Evolutionary conservation across 2,113 vertebrate species (phyloP), one percentile per base, ranked within the genome.

Genomic region (Ciconia maguari): DNA sequence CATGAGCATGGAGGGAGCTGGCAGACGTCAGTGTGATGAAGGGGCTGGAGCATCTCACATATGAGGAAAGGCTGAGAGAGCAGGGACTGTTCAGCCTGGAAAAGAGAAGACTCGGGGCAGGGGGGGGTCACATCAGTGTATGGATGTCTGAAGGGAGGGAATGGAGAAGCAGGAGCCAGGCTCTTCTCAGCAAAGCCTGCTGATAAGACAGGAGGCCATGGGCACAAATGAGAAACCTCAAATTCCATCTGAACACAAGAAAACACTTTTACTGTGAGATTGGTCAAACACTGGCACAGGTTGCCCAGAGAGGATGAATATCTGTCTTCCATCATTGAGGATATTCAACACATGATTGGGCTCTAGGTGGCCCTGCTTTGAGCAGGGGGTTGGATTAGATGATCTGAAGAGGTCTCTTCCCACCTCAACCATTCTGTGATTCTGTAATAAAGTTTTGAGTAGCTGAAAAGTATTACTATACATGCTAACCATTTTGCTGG

Each of bases 51-150:
- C 55, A 20, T 6, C 38, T 48, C 52, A 4, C 11, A 1, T 11
- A 9, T 11, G 11, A 70, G 64, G 55, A 48, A 22, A 61, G 52
- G 14, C 22, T 38, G n/a, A 26, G 34, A 54, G 42, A 17, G 18
- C 5, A 0, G 11, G 70, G 41, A 30, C 54, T 17, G n/a, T 10
- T 49, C n/a, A 20, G 44, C 48, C 30, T 11, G 30, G 34, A 36
- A 54, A n/a, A 24, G n/a, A 29, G 29, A 49, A 24, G 36, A 24
- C 25, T 60, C 2, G 1, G 25, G 7, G 29, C n/a, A n/a, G 8
- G 2, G 30, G 38, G 38, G 38, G 17, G 29, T 30, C 4, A 0
- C 15, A 18, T n/a, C 42, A 8, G 20, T 1, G 6, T 25, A 19
- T 7, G 10, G 44, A 29, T 29, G 32, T 30, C 36, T 36, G 30